Evolutionary conservation across 2,797 vertebrate genomes (phyloP), one percentile per base, ranked within the genome.

Genomic region (Eulemur albifrons): DNA sequence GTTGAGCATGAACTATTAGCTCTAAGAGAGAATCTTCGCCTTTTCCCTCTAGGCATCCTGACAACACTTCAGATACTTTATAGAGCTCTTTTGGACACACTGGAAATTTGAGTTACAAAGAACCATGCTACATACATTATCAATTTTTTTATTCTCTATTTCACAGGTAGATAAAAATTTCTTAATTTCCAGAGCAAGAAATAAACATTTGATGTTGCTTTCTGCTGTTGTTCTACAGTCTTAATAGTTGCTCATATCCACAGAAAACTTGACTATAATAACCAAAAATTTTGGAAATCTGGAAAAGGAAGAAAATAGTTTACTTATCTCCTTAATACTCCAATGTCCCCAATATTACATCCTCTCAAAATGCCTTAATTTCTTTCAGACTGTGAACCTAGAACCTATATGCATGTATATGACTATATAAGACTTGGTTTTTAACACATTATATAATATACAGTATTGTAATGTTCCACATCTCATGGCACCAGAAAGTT

Each of bases 291-390:
- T 65, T 93, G n/a, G 59, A 76, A 95, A 72, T 72, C 63, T 95
- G 52, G 38, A 57, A 91, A 95, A 88, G 77, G 35, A 84, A 92
- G 81, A 93, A 92, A 95, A 93, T n/a, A 21, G 32, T 75, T 89
- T 63, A 43, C 2, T 65, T 70, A 50, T 81, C 57, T 65, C 40
- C 63, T 93, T 48, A 81, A 59, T 45, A 90, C 52, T 35, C 43
- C 88, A 80, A 69, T 96, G 38, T 27, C 35, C 69, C 96, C 50
- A 77, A 82, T 92, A 89, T 87, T 82, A 27, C 12, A 57, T 75
- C n/a, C 27, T 93, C 38, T 80, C 45, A 61, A 35, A 76, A 75
- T 83, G n/a, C 25, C 23, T 50, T 70, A 9, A 32, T 93, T 90
- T 90, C 70, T 73, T 81, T 94, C 84, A 75, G 57, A 54, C 45